Evolutionary conservation across 2,888 invertebrate species (phyloP), one percentile per base, ranked within the genome.

Genomic region (Esperia sulphurella): DNA sequence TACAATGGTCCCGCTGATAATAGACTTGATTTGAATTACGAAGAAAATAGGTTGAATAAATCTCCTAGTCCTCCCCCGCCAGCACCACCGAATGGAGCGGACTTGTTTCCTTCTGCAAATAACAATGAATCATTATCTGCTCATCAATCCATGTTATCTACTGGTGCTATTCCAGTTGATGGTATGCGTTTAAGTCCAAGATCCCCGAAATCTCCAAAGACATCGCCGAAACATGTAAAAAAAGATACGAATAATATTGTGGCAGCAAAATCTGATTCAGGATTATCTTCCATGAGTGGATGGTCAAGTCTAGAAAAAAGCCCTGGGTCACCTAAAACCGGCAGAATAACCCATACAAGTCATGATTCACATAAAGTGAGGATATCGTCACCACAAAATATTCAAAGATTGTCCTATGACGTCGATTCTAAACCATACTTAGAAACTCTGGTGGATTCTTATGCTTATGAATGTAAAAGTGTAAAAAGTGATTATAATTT

Each of bases 281-380:
- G 96, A 0, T 82, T 96, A 45, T 96, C 96, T 0, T 96, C 96
- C 6, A 94, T 96, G 94, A 96, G 95, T 68, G 95, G 96, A 4
- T 95, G 96, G 92, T 95, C 95, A 9, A 95, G 95, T 70, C 83
- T 95, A 65, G 96, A 96, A 76, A 96, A 96, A 83, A 95, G 96
- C 31, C 96, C 96, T 3, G 94, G 94, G 28, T 96, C 95, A 0
- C 95, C 95, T 0, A 94, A 94, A 75, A 93, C 89, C 14, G 87
- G 83, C 29, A 79, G 85, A 70, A 68, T 79, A 28, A 61, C 72
- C 21, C 88, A 88, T 54, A 67, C 68, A 48, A 69, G 74, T 51
- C 86, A 87, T 49, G 89, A 89, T 53, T 62, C 75, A 50, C 83
- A 87, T 65, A 88, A 86, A 76, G 72, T 79, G 46, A 80, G 83